Evolutionary conservation across 2,113 vertebrate genomes (phyloP).

Genomic region (Cynoglossus semilaevis): DNA sequence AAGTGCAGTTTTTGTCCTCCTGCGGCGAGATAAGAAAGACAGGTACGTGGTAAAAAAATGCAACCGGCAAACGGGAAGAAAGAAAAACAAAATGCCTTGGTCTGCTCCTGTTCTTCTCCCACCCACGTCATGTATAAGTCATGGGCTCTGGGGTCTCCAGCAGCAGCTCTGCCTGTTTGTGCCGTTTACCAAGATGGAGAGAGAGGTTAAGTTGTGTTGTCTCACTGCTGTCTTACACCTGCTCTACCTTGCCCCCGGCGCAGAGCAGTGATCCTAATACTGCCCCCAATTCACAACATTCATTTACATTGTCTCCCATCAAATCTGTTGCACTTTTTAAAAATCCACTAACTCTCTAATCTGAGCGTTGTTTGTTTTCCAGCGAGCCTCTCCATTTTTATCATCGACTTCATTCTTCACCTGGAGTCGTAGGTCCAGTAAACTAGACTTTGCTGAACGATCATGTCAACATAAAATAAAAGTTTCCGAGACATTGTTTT

Average conservation of each 20-base stretch:
- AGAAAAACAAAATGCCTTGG: constrained; percentile 48
- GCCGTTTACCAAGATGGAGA: constrained; percentile 58
- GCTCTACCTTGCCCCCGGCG: constrained; percentile 56
- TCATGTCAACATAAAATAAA: too few species aligned
- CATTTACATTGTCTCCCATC: too few species aligned
- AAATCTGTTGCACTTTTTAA: too few species aligned
- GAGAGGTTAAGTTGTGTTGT: constrained; percentile 70
- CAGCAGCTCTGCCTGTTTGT: constrained; percentile 50
- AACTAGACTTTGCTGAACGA: too few species aligned
- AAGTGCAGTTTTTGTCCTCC: constrained; percentile 64
- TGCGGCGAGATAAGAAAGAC: constrained; percentile 64
- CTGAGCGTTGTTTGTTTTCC: too few species aligned
- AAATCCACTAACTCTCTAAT: too few species aligned
- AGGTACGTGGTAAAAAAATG: constrained; percentile 62
- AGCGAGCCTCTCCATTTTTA: too few species aligned
- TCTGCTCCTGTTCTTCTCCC: constrained; percentile 64
- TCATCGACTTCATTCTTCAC: too few species aligned
- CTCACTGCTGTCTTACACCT: constrained; percentile 59
- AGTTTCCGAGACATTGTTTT: too few species aligned
- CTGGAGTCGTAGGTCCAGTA: too few species aligned
- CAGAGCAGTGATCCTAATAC: constrained; percentile 11
- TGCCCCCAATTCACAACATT: too few species aligned
- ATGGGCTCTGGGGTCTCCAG: constrained; percentile 56
- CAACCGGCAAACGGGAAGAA: constrained; percentile 9
- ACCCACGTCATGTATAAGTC: constrained; percentile 70